Base-by-base conservation (phyloP, 1,140 invertebrate species). In the Lucilia sericata region DNA sequence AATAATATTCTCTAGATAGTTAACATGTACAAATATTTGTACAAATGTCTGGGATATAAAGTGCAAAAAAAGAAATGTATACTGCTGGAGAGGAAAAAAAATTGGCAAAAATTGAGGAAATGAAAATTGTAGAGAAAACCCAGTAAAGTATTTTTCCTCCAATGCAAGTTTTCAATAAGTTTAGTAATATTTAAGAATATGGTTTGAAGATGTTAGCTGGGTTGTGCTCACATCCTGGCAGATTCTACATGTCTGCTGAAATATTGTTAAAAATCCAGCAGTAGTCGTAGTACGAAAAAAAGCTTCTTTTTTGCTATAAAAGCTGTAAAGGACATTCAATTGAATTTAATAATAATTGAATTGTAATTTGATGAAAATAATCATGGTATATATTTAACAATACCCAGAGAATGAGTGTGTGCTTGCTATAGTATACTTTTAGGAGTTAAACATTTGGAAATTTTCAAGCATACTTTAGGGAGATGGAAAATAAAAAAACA, bases 291-390 rank as follows among this genome's bases (percentile, higher is more conserved):
- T 10, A 21, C 19, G 60, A 8, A 21, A 70, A 70, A 21, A 70
- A 70, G 60, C 9, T 13, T 13, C 10, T 5, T 70, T 70, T 70
- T 21, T 21, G 8, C 19, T 21, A 19, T 70, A 0, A 55, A 14
- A 70, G 65, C 65, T 21, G 65, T 60, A 60, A 60, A 70, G 65
- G 65, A 70, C 65, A 70, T 70, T 21, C n/a, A 70, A 70, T 70
- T 70, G 65, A 70, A 70, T 70, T 70, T 21, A 70, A 70, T 19
- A 30, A 70, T 70, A 70, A 70, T 70, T 70, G 65, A 70, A 70
- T 21, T 21, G 65, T 70, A 70, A 70, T 70, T 70, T 70, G 65
- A 70, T 70, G n/a, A 70, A 70, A 70, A 70, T 70, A 70, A 70
- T 70, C 65, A 70, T 70, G 19, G 65, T 25, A 70, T 70, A 21